These are phyloP conservation scores for Penaeus indicus DNA, from an alignment of 1,140 invertebrate genomes.

Conservation along the genomic window DNA sequence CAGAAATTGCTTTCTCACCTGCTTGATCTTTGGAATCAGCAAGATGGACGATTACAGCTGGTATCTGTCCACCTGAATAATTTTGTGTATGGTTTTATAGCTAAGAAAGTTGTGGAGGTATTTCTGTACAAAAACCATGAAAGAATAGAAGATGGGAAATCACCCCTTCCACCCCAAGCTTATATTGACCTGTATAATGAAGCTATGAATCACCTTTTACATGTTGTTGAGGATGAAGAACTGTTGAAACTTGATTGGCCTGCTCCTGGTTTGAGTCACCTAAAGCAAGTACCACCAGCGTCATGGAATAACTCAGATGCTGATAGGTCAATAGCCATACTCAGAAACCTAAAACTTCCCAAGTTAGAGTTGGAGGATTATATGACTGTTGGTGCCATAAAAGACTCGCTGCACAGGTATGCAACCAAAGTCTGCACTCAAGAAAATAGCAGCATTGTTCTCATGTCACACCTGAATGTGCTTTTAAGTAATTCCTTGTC, in stretches of 20 bases:
- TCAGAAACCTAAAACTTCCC: slow-evolving; percentile 29
- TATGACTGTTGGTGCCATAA: slow-evolving; percentile 9
- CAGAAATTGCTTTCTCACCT: slow-evolving; percentile 33
- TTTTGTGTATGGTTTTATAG: slow-evolving; percentile 31
- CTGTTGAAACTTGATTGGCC: slow-evolving; percentile 37
- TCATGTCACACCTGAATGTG: slow-evolving; percentile 39
- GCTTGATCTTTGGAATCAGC: slow-evolving; percentile 29
- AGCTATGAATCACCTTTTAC: slow-evolving; percentile 12
- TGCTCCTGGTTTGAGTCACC: slow-evolving; percentile 38
- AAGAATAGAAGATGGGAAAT: slow-evolving; percentile 41
- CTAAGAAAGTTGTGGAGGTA: slow-evolving; percentile 32
- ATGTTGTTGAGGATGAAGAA: slow-evolving; percentile 15
- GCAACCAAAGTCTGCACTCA: neutral
- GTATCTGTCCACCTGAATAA: slow-evolving; percentile 13
- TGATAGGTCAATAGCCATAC: neutral
- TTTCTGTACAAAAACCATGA: slow-evolving; percentile 24
- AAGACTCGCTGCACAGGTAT: slow-evolving; percentile 13
- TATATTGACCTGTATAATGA: slow-evolving; percentile 51
- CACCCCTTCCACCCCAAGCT: slow-evolving; percentile 20
- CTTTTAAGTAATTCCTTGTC: slow-evolving; percentile 1
- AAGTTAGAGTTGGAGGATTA: neutral
- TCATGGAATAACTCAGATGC: slow-evolving; percentile 46
- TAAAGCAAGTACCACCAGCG: slow-evolving; percentile 37
- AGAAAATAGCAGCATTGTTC: slow-evolving; percentile 6
- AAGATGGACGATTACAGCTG: neutral